Base-by-base conservation (phyloP, 2,113 vertebrate species). In the Paradoxurus hermaphroditus region DNA sequence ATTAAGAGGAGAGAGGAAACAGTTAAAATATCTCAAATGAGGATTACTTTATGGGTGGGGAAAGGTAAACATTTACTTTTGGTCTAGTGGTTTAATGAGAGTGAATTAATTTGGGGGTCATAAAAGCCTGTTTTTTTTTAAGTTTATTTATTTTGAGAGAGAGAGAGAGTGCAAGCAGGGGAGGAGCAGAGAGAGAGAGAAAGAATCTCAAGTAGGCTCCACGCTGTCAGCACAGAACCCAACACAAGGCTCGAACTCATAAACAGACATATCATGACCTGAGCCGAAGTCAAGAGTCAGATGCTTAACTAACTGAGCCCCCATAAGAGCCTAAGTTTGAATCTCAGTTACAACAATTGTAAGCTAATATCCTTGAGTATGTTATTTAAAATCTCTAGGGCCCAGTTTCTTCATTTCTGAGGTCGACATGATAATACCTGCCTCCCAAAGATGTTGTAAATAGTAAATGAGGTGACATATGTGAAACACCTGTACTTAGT, bases 1-100 rank as follows among this genome's bases (percentile, higher is more conserved):
- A 53, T 77, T 14, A 53, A 46, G 49, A 92, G 31, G 65, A 86
- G 41, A 87, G 39, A 96, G 41, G 56, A 83, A 67, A 56, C 44
- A 41, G 31, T 63, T 59, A 78, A 73, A 44, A 79, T 93, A 39
- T 34, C 59, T 94, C 3, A 4, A 34, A 56, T 93, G 75, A 77
- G 25, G 91, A 73, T 84, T 75, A 86, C 49, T 96, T 91, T 91
- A 79, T 90, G 82, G 39, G 49, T 91, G 12, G 59, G 13, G 56
- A 89, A 91, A 93, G 63, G 83, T 29, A 97, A 93, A 83, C 93
- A 51, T 96, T 97, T 96, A 89, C 9, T 91, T 95, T 93, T 84
- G 53, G 73, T 79, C 21, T 88, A 56, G 62, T 62, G 39, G 19
- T 86, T 31, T 91, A 82, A 82, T 86, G 59, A 87, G 92, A 90